Percentiles rank a stretch among this genome's conserved stretches.
These are phyloP conservation scores for Lutjanus argentimaculatus DNA, from an alignment of 2,797 vertebrate genomes.

Conservation along the genomic window DNA sequence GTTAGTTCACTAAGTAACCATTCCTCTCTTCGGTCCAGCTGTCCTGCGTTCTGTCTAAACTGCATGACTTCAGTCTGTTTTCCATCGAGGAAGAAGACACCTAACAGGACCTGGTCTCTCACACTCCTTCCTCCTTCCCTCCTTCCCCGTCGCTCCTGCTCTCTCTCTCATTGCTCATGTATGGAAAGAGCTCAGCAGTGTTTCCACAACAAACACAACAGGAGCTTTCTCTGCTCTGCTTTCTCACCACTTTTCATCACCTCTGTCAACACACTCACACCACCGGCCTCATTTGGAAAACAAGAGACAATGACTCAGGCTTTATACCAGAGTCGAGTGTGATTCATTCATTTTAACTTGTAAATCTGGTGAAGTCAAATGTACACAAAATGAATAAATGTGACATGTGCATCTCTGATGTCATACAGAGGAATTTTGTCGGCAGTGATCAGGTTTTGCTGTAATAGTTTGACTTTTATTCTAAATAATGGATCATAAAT, in stretches of 20 bases:
- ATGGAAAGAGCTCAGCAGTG: conserved; percentile 55
- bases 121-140: not conserved
- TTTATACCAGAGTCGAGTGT: not conserved
- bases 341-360: not conserved
- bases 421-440: not conserved
- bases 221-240: conserved; percentile 38
- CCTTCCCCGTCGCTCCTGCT: no score
- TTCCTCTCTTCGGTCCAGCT: not conserved
- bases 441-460: not conserved
- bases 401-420: not conserved
- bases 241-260: conserved; percentile 47
- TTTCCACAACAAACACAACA: conserved; percentile 77
- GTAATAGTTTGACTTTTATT: not conserved
- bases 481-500: not conserved
- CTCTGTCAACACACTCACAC: conserved; percentile 21
- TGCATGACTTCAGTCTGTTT: conserved; percentile 15
- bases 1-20: not conserved
- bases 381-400: not conserved
- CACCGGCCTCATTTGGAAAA: not conserved
- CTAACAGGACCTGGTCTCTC: conserved; percentile 10
- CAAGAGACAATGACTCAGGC: rapidly evolving
- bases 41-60: conserved; percentile 3
- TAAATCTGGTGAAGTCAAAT: not conserved
- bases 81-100: conserved; percentile 33
- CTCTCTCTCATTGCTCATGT: conserved; percentile 31